Base-by-base conservation (phyloP, 2,113 vertebrate species). In the Pteropus alecto region DNA sequence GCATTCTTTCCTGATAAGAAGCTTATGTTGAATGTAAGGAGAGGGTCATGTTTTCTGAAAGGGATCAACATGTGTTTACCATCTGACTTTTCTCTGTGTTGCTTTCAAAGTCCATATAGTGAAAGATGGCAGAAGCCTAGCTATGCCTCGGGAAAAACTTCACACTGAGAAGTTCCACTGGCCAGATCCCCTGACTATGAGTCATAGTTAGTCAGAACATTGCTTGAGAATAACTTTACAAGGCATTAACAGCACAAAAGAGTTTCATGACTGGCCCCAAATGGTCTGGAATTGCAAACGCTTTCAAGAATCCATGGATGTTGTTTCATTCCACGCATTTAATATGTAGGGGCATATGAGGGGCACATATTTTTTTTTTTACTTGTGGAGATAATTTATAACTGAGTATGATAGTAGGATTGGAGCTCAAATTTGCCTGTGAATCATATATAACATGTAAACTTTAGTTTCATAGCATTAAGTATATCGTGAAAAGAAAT, bases 181-280 rank as follows among this genome's bases (percentile, higher is more conserved):
- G 61, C 67, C 65, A n/a, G 61, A 63, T 81, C 74, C 54, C 70
- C 87, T 87, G 88, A 85, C 82, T 60, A 6, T 96, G 97, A 96
- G 65, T 97, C 87, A 96, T 35, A 87, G 33, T 81, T 68, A 65
- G 70, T 54, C 38, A 54, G 54, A 95, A 56, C 51, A 33, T 26
- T 78, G 61, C 61, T 93, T 74, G 61, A 87, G 30, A 96, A 93
- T 96, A 61, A 91, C 46, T 88, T 96, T 91, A 93, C n/a, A 93
- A 96, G 46, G 73, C 43, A 93, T 91, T 78, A 56, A 82, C 81
- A 92, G 60, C 94, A 93, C 87, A 94, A 63, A 58, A 85, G 35
- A 68, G 43, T 82, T 90, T 95, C 81, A 94, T 76, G 71, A 65
- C 46, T 68, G 63, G 18, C 22, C 63, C 61, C 8, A 68, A 82